Evolutionary conservation across 2,797 vertebrate species (phyloP).

Genomic region (Liasis olivaceus): DNA sequence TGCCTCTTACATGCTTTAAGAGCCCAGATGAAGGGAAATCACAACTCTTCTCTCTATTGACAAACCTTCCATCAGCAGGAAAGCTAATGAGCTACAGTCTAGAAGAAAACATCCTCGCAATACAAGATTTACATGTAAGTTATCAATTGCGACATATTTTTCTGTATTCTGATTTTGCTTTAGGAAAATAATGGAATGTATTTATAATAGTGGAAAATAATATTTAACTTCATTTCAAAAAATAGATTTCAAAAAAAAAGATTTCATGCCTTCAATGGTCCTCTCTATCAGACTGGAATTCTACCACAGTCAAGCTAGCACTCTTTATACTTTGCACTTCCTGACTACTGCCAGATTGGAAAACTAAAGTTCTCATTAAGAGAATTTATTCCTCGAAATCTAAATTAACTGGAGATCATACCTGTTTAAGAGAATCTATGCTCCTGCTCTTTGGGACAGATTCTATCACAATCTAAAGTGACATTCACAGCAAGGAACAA

Average conservation of each 20-base stretch:
- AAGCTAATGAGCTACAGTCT: no score
- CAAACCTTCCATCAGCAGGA: no score
- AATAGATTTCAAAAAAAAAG: no score
- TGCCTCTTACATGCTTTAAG: no score
- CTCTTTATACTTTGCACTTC: background rate
- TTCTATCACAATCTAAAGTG: background rate
- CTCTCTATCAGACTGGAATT: background rate
- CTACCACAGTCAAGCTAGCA: background rate
- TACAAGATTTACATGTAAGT: background rate
- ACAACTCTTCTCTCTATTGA: no score
- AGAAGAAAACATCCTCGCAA: background rate
- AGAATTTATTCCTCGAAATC: no score
- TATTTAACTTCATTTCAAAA: background rate
- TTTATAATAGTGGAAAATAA: background rate
- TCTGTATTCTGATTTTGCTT: background rate
- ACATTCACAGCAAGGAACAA: background rate
- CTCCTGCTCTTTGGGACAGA: background rate
- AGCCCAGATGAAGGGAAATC: no score
- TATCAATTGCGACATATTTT: background rate
- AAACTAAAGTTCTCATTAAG: no score
- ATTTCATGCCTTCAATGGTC: background rate
- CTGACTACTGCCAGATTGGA: no score
- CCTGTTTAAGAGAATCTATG: no score
- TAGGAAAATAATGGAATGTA: background rate
- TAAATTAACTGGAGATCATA: no score